phyloP scores from a whole-genome alignment of 2,888 invertebrate genomes.

The Xestia ashworthii region DNA sequence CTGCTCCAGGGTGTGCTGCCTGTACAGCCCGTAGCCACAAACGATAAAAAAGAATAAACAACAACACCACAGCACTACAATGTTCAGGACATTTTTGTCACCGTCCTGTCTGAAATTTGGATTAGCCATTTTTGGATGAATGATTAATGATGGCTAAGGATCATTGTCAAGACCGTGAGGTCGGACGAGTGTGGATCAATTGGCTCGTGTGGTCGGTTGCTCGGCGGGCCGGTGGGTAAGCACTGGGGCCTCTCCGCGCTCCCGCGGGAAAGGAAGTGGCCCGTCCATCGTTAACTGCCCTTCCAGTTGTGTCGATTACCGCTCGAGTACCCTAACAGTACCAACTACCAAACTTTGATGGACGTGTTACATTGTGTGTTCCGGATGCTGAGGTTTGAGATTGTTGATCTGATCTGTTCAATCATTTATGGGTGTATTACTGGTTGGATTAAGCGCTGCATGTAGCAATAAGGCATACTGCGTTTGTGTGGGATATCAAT shows the following conservation, averaged over 20 bases:
- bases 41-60: conserved; percentile 82
- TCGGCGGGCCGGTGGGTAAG: conserved; percentile 62
- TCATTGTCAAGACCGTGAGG: conserved; percentile 73
- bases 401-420: conserved; percentile 61
- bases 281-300: conserved; percentile 88
- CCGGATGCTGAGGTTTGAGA: conserved; percentile 78
- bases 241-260: conserved; percentile 73
- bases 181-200: conserved; percentile 63
- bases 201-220: conserved; percentile 64
- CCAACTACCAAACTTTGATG: conserved; percentile 87
- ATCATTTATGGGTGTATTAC: conserved; percentile 34
- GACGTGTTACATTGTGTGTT: conserved; percentile 84
- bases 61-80: conserved; percentile 86
- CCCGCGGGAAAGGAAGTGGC: conserved; percentile 88
- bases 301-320: conserved; percentile 88
- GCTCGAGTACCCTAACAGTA: conserved; percentile 74
- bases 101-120: conserved; percentile 75
- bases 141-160: conserved; percentile 58
- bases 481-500: neutral
- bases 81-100: conserved; percentile 79
- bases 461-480: neutral
- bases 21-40: conserved; percentile 83
- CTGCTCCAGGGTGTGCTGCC: conserved; percentile 84
- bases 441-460: conserved; percentile 20
- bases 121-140: conserved; percentile 76